Base-by-base conservation (phyloP, 2,797 vertebrate species). In the Parauchenoglanis punctatus region DNA sequence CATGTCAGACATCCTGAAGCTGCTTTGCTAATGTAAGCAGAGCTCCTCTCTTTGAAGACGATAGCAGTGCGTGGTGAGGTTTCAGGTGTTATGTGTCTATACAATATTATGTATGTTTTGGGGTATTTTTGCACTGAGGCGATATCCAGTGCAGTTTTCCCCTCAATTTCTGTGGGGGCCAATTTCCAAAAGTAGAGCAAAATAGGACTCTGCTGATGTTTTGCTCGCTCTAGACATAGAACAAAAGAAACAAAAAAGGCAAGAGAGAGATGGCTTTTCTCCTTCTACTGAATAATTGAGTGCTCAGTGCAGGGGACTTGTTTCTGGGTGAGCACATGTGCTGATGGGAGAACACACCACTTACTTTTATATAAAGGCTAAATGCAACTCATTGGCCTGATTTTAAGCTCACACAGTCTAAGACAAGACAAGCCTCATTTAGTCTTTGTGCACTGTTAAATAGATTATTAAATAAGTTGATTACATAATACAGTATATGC, bases 261-360 rank as follows among this genome's bases (percentile, higher is more conserved):
- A 63, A 78, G 84, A 77, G 52, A n/a, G 78, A 75, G 87, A 85
- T 46, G 44, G 58, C 78, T 77, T 81, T 75, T 86, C 81, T 88
- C 86, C 88, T 88, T 84, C 85, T 83, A 40, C 87, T 93, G 91
- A 95, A 94, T 95, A 94, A 94, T 94, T 96, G 93, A 96, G 92
- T 92, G 92, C 93, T 92, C 92, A 85, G 86, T 93, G 94, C 92
- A 88, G 93, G 91, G 92, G 92, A 89, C 88, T 86, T 89, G 86
- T 87, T 89, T 89, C 90, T 89, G 87, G 86, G 77, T 35, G 67
- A 88, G 88, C 84, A 81, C 84, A 85, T 87, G 87, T 87, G 67
- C 85, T 87, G 87, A 89, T 87, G 73, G 86, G 84, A 88, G 83
- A 86, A 85, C 85, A 70, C 52, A 76, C 76, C 81, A 63, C 89